phyloP scores from a whole-genome alignment of 1,140 invertebrate genomes.

The Linepithema humile region DNA sequence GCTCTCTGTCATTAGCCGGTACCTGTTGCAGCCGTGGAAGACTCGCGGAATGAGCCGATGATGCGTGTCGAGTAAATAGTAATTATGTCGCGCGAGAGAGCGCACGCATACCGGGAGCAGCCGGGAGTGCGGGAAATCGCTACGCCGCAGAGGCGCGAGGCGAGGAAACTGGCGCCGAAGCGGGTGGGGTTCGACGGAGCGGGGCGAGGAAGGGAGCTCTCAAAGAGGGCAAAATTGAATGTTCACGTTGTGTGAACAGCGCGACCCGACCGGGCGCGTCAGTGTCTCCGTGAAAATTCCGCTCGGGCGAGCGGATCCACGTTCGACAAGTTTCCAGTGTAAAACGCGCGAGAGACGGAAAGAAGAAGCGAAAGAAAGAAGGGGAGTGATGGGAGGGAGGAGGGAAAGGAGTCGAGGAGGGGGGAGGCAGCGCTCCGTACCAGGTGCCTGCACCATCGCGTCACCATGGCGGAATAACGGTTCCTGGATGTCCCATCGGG shows the following conservation, averaged over 20 bases:
- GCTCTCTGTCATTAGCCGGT: constrained; percentile 52
- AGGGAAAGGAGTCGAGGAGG: constrained; percentile 42
- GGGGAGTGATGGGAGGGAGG: constrained; percentile 40
- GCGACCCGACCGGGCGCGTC: constrained; percentile 74
- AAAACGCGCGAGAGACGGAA: constrained; percentile 38
- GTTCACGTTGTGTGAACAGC: constrained; percentile 82
- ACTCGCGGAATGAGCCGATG: constrained; percentile 60
- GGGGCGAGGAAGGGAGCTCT: constrained; percentile 14
- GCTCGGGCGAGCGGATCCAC: constrained; percentile 50
- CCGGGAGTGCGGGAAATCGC: constrained; percentile 7
- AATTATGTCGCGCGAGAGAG: constrained; percentile 71
- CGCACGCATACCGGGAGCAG: constrained; percentile 51
- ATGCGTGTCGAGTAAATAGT: constrained; percentile 77
- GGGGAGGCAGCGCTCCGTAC: constrained; percentile 50
- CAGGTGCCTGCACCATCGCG: constrained; percentile 73
- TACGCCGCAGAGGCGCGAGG: constrained; percentile 10
- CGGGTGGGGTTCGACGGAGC: background rate
- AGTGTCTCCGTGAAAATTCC: constrained; percentile 56
- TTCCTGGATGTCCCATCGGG: constrained; percentile 78
- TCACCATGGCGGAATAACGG: constrained; percentile 77
- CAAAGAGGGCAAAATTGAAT: constrained; percentile 75
- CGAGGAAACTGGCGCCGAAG: background rate
- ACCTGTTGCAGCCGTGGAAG: constrained; percentile 35
- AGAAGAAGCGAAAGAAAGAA: constrained; percentile 59
- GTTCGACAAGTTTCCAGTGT: constrained; percentile 48